Conservation (phyloP, 2,113 vertebrate species). For the Chroicocephalus ridibundus region DNA sequence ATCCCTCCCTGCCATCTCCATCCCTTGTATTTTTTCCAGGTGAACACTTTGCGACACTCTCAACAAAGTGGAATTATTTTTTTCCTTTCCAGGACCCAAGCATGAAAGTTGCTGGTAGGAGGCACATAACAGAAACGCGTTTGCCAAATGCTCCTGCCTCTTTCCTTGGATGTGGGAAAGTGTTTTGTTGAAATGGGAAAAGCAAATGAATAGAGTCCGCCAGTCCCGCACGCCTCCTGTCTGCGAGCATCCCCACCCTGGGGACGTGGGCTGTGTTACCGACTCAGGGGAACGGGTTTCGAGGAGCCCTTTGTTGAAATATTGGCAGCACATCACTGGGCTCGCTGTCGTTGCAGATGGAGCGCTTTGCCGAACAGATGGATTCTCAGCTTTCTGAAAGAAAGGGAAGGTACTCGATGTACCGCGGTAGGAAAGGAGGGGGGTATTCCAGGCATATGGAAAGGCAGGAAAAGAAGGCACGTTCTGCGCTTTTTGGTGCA, state of each 20-base stretch:
- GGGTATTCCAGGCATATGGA: constrained; percentile 36
- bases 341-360: constrained; percentile 45
- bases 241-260: neutral
- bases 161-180: constrained; percentile 11
- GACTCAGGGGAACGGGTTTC: neutral
- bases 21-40: neutral
- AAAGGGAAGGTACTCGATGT: constrained; percentile 58
- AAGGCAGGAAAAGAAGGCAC: constrained; percentile 18
- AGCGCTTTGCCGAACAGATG: constrained; percentile 45
- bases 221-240: neutral
- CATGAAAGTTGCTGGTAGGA: neutral
- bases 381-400: constrained; percentile 56
- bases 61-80: neutral
- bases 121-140: neutral
- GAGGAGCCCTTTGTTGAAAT: constrained; percentile 51
- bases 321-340: constrained; percentile 62
- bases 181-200: constrained; percentile 35
- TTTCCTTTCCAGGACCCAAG: neutral
- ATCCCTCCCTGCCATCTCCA: neutral
- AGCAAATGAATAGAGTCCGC: neutral
- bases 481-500: constrained; percentile 8
- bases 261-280: neutral
- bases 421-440: neutral
- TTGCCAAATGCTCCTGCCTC: neutral
- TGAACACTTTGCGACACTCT: neutral